phyloP scores from a whole-genome alignment of 1,140 invertebrate genomes.

The Procambarus virginalis region DNA sequence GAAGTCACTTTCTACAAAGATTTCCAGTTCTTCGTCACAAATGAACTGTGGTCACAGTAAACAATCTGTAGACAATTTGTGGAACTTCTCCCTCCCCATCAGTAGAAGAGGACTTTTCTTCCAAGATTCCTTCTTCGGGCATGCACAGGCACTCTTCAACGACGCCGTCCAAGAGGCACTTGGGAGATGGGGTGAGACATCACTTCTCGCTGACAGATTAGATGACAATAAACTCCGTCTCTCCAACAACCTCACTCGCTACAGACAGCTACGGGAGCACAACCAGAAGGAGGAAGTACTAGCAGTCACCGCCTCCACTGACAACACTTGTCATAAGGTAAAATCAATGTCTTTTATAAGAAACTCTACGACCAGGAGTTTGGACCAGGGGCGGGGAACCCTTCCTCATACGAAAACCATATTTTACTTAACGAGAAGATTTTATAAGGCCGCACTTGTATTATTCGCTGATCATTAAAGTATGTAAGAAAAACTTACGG shows the following conservation, averaged over 20 bases:
- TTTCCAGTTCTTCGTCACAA: not conserved
- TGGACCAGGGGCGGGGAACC: no score
- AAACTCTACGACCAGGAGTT: not conserved
- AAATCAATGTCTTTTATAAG: not conserved
- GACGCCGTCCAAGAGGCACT: slow-evolving; percentile 3
- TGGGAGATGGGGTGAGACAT: slow-evolving; percentile 1
- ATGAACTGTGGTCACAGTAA: not conserved
- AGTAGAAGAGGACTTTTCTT: slow-evolving; percentile 40
- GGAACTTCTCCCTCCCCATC: slow-evolving; percentile 22
- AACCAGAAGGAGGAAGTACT: slow-evolving; percentile 39
- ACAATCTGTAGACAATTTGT: not conserved
- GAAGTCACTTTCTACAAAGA: not conserved
- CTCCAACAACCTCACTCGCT: slow-evolving; percentile 11
- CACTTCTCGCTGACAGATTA: not conserved
- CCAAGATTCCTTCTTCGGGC: slow-evolving; percentile 41
- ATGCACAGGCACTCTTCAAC: slow-evolving; percentile 18
- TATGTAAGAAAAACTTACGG: not conserved
- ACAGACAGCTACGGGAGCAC: slow-evolving; percentile 32
- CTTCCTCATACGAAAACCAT: no score
- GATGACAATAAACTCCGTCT: slow-evolving; percentile 4
- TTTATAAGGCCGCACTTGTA: no score
- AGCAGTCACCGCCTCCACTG: slow-evolving; percentile 24
- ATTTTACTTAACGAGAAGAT: no score
- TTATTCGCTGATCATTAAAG: not conserved
- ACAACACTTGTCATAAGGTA: slow-evolving; percentile 38